Evolutionary conservation across 2,797 vertebrate species (phyloP), one percentile per base, ranked within the genome.

Genomic region (Lates japonicus): DNA sequence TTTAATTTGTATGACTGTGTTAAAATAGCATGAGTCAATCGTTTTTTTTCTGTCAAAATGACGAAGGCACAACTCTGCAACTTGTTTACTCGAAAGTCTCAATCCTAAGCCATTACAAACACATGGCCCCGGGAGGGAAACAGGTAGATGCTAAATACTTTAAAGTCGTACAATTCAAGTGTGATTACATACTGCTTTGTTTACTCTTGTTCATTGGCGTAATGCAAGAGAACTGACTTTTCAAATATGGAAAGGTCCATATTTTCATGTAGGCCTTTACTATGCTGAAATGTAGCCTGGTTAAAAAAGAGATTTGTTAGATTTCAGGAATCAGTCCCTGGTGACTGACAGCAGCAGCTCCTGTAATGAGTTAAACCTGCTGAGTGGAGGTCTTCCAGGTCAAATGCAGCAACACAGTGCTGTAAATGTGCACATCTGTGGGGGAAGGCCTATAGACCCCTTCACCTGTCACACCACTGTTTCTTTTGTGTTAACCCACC

Each of bases 401-500:
- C 25, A 76, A 70, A 74, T 7, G 42, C 59, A 59, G 49, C 68
- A 65, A 37, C 3, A 1, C 0, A 22, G 31, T 1, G 41, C 54
- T 60, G 70, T 68, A 75, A 74, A 67, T 74, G 22, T 33, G 48
- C 41, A 7, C 52, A 49, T 57, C 41, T 61, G 49, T 11, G 54
- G 63, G 69, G 35, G 37, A 33, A 59, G 70, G 48, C 19, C 25
- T 37, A 31, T 2, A 52, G 62, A 63, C 49, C 11, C 37, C 51
- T 42, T 85, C 71, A 90, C 70, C 76, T 76, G 72, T 76, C 75
- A 54, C 70, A 65, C 17, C 70, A 67, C 25, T 22, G 35, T 2
- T 42, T 52, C 22, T 70, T 80, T 61, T 63, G n/a, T 77, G 41
- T 25, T 71, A 64, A 62, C 13, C 39, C 48, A 9, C 13, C 60